These are phyloP conservation scores for Colletes collaris DNA, from an alignment of 2,888 invertebrate species.

Conservation along the genomic window DNA sequence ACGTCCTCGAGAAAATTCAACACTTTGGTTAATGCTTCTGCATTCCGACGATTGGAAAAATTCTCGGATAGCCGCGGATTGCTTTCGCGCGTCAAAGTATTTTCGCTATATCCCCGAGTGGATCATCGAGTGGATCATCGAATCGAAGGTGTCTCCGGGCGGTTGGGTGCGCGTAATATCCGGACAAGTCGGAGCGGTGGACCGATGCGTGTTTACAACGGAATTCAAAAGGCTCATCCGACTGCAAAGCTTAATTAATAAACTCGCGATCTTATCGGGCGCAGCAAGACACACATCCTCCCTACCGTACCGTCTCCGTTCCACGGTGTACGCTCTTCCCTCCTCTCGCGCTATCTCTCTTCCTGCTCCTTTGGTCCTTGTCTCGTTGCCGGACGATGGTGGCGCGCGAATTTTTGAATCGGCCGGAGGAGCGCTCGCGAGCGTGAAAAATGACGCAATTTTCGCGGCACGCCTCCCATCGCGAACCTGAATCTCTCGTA, in stretches of 20 bases:
- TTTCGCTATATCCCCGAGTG: slow-evolving; percentile 9
- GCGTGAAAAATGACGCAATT: slow-evolving; percentile 77
- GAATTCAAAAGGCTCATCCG: slow-evolving; percentile 61
- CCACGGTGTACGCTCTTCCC: slow-evolving; percentile 17
- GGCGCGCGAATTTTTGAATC: slow-evolving; percentile 65
- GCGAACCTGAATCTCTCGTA: slow-evolving; percentile 70
- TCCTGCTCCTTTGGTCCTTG: slow-evolving; percentile 16
- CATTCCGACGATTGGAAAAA: slow-evolving; percentile 2
- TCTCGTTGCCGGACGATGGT: slow-evolving; percentile 29
- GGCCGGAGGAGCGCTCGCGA: slow-evolving; percentile 48
- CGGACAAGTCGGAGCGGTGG: slow-evolving; percentile 43
- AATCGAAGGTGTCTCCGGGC: slow-evolving; percentile 36
- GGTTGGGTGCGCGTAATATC: slow-evolving; percentile 33
- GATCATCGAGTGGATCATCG: slow-evolving; percentile 48
- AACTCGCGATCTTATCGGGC: slow-evolving; percentile 71
- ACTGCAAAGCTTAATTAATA: slow-evolving; percentile 69
- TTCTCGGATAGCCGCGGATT: background rate
- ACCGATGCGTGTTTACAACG: slow-evolving; percentile 55
- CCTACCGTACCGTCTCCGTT: slow-evolving; percentile 35
- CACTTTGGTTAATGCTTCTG: slow-evolving; percentile 17
- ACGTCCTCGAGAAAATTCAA: background rate
- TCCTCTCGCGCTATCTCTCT: background rate
- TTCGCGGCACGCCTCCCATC: slow-evolving; percentile 72
- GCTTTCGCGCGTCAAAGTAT: slow-evolving; percentile 7
- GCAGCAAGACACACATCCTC: slow-evolving; percentile 64